These are phyloP conservation scores for Caenorhabditis inopinata DNA, from an alignment of 1,140 invertebrate genomes.

Conservation along the genomic window DNA sequence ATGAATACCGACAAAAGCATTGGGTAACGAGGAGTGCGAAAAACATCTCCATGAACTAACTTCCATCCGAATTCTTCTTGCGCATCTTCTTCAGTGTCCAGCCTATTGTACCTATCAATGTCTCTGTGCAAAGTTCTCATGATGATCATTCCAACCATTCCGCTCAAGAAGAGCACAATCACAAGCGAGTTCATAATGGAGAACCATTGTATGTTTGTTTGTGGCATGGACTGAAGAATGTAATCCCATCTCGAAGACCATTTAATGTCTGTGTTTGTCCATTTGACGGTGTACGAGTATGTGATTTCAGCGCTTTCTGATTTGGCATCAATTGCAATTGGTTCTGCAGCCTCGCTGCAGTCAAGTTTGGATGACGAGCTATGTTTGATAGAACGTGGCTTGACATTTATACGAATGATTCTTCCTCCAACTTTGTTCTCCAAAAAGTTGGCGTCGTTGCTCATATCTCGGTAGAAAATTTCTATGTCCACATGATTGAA, in stretches of 20 bases:
- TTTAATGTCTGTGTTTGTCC: slow-evolving; percentile 82
- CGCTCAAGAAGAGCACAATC: slow-evolving; percentile 76
- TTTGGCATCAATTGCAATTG: slow-evolving; percentile 73
- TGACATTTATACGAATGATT: slow-evolving; percentile 82
- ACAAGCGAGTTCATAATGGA: slow-evolving; percentile 72
- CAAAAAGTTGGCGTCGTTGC: slow-evolving; percentile 76
- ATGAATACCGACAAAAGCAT: slow-evolving; percentile 92
- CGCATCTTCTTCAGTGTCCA: slow-evolving; percentile 81
- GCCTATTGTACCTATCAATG: slow-evolving; percentile 94
- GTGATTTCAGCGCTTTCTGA: slow-evolving; percentile 74
- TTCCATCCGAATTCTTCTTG: slow-evolving; percentile 99
- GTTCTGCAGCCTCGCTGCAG: slow-evolving; percentile 66
- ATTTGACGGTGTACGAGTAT: slow-evolving; percentile 85
- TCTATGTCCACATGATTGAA: slow-evolving; percentile 94
- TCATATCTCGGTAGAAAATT: slow-evolving; percentile 87
- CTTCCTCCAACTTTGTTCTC: slow-evolving; percentile 77
- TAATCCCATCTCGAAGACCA: slow-evolving; percentile 99
- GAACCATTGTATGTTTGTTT: slow-evolving; percentile 82
- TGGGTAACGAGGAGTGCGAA: slow-evolving; percentile 89
- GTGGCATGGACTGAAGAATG: slow-evolving; percentile 94
- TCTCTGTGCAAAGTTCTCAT: slow-evolving; percentile 94
- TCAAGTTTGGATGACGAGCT: slow-evolving; percentile 67
- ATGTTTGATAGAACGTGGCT: slow-evolving; percentile 72
- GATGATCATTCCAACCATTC: slow-evolving; percentile 98
- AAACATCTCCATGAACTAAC: slow-evolving; percentile 90